Evolutionary conservation across 2,797 vertebrate genomes (phyloP).

Genomic region (Lindbergichthys nudifrons): DNA sequence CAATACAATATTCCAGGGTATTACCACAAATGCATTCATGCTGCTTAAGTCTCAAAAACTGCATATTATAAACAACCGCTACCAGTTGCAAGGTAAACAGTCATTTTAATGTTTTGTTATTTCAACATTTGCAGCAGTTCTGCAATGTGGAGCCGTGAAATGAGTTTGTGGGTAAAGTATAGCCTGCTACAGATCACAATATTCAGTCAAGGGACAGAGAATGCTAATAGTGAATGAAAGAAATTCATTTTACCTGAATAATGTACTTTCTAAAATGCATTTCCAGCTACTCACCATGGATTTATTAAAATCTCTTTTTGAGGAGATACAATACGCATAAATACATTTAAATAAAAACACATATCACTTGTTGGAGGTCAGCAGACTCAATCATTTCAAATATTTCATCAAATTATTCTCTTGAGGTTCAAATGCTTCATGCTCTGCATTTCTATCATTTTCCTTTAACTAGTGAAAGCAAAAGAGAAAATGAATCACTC

Average conservation of each 20-base stretch:
- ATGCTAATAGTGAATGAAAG: not conserved
- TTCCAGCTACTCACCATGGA: no score
- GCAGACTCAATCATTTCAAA: not conserved
- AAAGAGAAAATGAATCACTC: not conserved
- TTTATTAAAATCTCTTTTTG: not conserved
- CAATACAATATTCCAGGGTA: conserved; percentile 44
- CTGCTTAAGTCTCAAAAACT: conserved; percentile 41
- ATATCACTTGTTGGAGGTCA: conserved; percentile 6
- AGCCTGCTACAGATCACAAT: not conserved
- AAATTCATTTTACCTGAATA: conserved; percentile 2
- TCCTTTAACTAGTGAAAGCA: not conserved
- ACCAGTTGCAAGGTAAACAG: conserved; percentile 44
- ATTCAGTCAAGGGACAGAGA: not conserved
- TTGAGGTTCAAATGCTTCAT: not conserved
- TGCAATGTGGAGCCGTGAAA: not conserved
- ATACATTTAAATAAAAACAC: conserved; percentile 7
- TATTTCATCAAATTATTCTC: conserved; percentile 2
- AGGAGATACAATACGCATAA: not conserved
- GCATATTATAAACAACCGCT: conserved; percentile 31
- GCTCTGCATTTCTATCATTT: not conserved
- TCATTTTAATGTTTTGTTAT: not conserved
- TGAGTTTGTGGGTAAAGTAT: not conserved
- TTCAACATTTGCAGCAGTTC: conserved; percentile 13
- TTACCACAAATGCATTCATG: conserved; percentile 47
- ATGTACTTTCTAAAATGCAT: conserved; percentile 8